phyloP scores from a whole-genome alignment of 1,140 invertebrate species.

The Adoxophyes honmai region DNA sequence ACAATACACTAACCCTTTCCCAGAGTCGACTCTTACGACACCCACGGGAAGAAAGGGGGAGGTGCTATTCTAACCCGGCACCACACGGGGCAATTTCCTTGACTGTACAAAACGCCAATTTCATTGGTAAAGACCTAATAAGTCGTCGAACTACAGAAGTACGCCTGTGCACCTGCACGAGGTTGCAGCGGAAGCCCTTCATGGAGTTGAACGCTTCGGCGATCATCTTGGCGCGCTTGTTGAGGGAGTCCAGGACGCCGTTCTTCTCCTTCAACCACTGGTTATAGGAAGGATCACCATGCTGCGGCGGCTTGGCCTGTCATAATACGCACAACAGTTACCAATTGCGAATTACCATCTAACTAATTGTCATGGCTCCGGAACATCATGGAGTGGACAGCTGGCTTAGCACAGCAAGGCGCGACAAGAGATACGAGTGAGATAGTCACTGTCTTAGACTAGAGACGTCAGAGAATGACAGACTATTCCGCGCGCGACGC shows the following conservation, averaged over 20 bases:
- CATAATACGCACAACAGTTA: neutral
- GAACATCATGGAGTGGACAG: too few relatives aligned
- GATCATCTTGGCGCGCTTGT: slow-evolving; percentile 86
- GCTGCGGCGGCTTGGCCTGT: slow-evolving; percentile 84
- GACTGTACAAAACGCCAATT: too few relatives aligned
- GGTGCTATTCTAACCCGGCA: too few relatives aligned
- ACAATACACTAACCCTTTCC: too few relatives aligned
- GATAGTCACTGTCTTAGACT: neutral
- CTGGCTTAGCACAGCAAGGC: too few relatives aligned
- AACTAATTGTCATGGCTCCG: neutral
- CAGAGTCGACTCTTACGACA: too few relatives aligned
- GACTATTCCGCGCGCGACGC: too few relatives aligned
- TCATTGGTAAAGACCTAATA: too few relatives aligned
- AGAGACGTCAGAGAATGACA: neutral
- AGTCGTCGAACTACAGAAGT: too few relatives aligned
- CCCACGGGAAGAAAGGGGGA: too few relatives aligned
- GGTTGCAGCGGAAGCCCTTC: slow-evolving; percentile 89
- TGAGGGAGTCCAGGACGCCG: slow-evolving; percentile 86
- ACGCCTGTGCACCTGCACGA: slow-evolving; percentile 80
- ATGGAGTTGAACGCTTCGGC: slow-evolving; percentile 93
- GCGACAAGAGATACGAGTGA: neutral
- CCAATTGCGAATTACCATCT: neutral
- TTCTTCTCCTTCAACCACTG: slow-evolving; percentile 86
- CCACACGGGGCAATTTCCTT: too few relatives aligned
- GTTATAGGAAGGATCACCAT: slow-evolving; percentile 88